Base-by-base conservation (phyloP, 1,140 invertebrate species). In the Leptonema lineaticorne region DNA sequence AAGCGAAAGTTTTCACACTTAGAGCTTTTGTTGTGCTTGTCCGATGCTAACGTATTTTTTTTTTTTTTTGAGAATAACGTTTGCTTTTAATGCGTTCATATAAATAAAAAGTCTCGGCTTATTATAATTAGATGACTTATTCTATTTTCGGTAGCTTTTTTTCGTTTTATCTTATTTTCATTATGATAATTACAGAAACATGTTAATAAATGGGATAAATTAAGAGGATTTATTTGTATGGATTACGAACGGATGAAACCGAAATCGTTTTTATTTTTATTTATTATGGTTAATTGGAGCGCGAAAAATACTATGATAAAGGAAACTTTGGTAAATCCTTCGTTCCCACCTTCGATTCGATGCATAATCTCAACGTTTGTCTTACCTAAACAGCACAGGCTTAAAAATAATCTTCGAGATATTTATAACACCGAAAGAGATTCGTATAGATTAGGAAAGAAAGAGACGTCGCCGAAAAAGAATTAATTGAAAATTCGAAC, bases 291-390 rank as follows among this genome's bases (percentile, higher is more conserved):
- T 53, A 53, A 53, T 53, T 53, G 27, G 50, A 11, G 50, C 20
- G 9, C 20, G 22, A 26, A 22, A 22, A 53, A 53, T 20, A 50
- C 24, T 2, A 22, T 26, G n/a, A 53, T 26, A 26, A 11, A 22
- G 50, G 50, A 7, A 26, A 53, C 20, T 24, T n/a, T 53, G 3
- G 16, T n/a, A 9, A 41, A 41, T 16, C 3, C 9, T 14, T 4
- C 50, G 8, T 26, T 11, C 50, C 50, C 50, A 2, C 30, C 9
- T 4, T 41, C n/a, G n/a, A n/a, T 24, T 53, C 27, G 50, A 53
- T 24, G 50, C 50, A 53, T 53, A 53, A 53, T 53, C 50, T 53
- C 50, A 24, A 22, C 50, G 50, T 53, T 53, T 53, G 50, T 53
- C 50, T 53, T 53, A 53, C 50, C 50, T 53, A 26, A 53, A 24